Evolutionary conservation across 53 echinoderm and acorn worm genomes (phyloP).

Genomic region (Echinometra lucunter): DNA sequence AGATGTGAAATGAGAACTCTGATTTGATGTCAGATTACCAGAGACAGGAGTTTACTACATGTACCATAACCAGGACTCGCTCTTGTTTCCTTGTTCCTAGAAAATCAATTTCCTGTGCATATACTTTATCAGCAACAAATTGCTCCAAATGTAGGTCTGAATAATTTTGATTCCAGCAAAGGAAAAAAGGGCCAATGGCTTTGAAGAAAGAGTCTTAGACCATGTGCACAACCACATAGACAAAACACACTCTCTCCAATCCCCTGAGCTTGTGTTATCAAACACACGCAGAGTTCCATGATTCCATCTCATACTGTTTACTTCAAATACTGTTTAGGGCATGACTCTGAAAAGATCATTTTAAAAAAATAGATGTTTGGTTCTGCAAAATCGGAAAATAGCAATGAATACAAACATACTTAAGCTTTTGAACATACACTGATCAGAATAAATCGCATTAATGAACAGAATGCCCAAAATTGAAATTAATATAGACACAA

Average conservation of each 20-base stretch:
- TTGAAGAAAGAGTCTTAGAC: background rate
- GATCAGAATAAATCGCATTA: no score
- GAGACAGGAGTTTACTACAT: background rate
- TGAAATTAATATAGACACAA: no score
- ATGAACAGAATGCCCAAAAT: no score
- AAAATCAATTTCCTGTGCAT: background rate
- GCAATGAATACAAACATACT: no score
- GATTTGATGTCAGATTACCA: constrained; percentile 30
- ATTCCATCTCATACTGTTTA: background rate
- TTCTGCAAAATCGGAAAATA: no score
- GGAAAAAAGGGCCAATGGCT: background rate
- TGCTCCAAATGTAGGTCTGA: background rate
- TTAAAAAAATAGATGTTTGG: no score
- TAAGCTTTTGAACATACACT: no score
- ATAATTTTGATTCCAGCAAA: background rate
- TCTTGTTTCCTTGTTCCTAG: background rate
- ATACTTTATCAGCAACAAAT: background rate
- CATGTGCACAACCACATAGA: no score
- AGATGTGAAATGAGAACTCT: constrained; percentile 31
- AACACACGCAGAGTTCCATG: background rate
- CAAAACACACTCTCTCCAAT: background rate
- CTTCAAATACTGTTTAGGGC: background rate
- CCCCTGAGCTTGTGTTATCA: background rate
- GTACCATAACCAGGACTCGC: constrained; percentile 15
- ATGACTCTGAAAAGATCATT: background rate